Conservation (phyloP, 92 coral and sea anemone genomes). For the Scolanthus callimorphus region DNA sequence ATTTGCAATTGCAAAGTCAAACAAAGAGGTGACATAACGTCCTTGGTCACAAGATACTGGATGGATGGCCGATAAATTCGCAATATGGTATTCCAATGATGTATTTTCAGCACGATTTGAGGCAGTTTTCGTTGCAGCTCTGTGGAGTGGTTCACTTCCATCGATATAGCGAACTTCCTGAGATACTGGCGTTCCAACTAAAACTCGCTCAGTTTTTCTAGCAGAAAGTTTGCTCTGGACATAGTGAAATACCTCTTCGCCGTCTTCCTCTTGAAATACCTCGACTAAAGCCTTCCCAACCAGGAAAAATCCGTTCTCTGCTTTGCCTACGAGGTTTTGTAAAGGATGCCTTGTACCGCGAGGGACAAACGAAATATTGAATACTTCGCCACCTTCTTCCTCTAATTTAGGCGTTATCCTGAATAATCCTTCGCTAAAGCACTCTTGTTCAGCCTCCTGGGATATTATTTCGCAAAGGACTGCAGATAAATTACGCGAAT, state of each 20-base stretch:
- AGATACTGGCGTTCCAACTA: constrained; percentile 87
- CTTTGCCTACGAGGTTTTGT: constrained; percentile 61
- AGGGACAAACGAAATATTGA: constrained; percentile 45
- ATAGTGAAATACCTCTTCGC: constrained; percentile 21
- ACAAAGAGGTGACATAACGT: constrained; percentile 72
- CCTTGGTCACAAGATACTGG: constrained; percentile 50
- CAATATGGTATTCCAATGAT: constrained; percentile 37
- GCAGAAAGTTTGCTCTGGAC: constrained; percentile 29
- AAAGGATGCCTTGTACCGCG: constrained; percentile 72
- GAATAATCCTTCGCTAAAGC: constrained; percentile 3
- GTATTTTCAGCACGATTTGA: constrained; percentile 21
- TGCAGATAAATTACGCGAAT: constrained; percentile 9
- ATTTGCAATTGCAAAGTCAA: constrained; percentile 55
- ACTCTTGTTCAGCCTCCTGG: background rate
- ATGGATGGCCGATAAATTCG: constrained; percentile 26
- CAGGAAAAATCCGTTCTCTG: constrained; percentile 51
- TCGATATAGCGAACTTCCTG: constrained; percentile 65
- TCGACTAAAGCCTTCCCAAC: constrained; percentile 53
- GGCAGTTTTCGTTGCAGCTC: constrained; percentile 15
- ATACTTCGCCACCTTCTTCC: constrained; percentile 1
- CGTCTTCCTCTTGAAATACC: constrained; percentile 8
- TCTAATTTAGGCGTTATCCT: constrained; percentile 4
- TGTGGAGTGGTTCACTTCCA: constrained; percentile 56
- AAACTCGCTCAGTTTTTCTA: constrained; percentile 63
- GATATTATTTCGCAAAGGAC: constrained; percentile 9